phyloP scores from a whole-genome alignment of 2,113 vertebrate species.

The Xiphias gladius region DNA sequence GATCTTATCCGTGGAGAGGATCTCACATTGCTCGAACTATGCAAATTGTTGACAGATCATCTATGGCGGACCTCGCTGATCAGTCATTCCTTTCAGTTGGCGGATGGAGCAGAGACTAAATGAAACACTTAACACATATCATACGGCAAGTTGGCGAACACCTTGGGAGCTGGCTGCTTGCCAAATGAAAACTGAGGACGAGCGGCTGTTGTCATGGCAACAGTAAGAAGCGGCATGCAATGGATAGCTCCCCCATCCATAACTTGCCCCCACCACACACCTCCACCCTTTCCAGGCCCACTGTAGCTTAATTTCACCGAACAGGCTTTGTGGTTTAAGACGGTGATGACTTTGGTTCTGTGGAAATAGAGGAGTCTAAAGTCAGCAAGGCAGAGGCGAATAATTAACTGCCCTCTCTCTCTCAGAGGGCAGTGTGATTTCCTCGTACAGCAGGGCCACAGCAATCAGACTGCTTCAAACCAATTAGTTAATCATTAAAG shows the following conservation, averaged over 20 bases:
- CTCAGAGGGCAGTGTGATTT: neutral
- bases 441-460: fast-evolving
- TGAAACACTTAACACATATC: slow-evolving; percentile 59
- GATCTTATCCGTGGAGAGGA: neutral
- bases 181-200: slow-evolving; percentile 41
- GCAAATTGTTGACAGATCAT: neutral
- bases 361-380: neutral
- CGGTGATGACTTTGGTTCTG: slow-evolving; percentile 27
- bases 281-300: neutral
- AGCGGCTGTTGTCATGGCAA: slow-evolving; percentile 75
- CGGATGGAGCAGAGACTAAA: slow-evolving; percentile 36
- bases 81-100: slow-evolving; percentile 10
- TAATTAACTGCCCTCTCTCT: slow-evolving; percentile 25
- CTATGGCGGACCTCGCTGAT: neutral
- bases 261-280: too few relatives aligned
- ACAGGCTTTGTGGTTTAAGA: slow-evolving; percentile 12
- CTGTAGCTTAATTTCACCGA: slow-evolving; percentile 47
- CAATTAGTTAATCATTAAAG: slow-evolving; percentile 30
- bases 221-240: slow-evolving; percentile 49
- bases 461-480: neutral
- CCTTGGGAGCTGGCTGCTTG: slow-evolving; percentile 62
- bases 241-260: slow-evolving; percentile 11
- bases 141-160: slow-evolving; percentile 53
- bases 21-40: neutral
- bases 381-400: slow-evolving; percentile 11